Evolutionary conservation across 2,113 vertebrate species (phyloP), one percentile per base, ranked within the genome.

Genomic region (Empidonax traillii): DNA sequence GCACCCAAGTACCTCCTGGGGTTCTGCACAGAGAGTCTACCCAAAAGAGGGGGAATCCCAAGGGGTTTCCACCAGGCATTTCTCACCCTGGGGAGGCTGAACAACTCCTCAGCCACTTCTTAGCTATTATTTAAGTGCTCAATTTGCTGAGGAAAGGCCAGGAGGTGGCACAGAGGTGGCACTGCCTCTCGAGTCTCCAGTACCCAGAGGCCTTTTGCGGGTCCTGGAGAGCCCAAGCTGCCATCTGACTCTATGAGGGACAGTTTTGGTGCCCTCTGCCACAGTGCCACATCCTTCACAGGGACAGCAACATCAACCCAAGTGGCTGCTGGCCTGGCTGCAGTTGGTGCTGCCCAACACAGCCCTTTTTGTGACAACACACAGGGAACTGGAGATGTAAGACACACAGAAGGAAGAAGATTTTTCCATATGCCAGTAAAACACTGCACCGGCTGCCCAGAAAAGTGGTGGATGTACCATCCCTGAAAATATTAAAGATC

Each of bases 251-350:
- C 35, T 3, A 0, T 1, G 2, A 15, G 39, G 35, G 35, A 11
- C 6, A 20, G 9, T 41, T 88, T 58, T 21, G 15, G 35, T 51
- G 47, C 23, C 41, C 43, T 71, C 37, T 85, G 33, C 7, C n/a
- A 6, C 41, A 24, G 44, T 1, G 0, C 14, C 31, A 14, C 2
- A 4, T 1, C 3, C 37, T 46, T 56, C 16, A 17, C 15, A 21
- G 6, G 2, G 33, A 20, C 47, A 52, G 49, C 10, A 11, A 4
- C 0, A 1, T n/a, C 80, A 85, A 2, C 21, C 22, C 17, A 16
- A 31, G 49, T 3, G 31, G 27, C 59, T 72, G 56, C 80, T 55
- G 77, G 33, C 47, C 68, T 18, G 62, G 53, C n/a, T 65, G 74
- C 33, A 5, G 51, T 9, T 24, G 4, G 11, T 17, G 7, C 3